Evolutionary conservation across 1,140 invertebrate species (phyloP).

Genomic region (Goniozus legneri): DNA sequence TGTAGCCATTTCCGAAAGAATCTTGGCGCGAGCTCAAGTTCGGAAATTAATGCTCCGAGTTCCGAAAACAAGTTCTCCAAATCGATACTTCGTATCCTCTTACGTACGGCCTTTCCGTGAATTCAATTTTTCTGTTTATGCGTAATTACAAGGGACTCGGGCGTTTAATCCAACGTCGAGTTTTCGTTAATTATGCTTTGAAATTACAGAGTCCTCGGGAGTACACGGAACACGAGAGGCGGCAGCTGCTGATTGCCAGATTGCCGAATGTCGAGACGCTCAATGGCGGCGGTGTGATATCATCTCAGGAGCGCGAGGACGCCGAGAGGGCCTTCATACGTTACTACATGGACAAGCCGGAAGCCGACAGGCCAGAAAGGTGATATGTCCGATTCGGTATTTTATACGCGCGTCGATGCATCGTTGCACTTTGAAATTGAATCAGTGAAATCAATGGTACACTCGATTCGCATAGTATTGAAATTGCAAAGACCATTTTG

Average conservation of each 20-base stretch:
- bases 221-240: slow-evolving; percentile 81
- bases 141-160: too few relatives aligned
- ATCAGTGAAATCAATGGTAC: too few relatives aligned
- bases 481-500: too few relatives aligned
- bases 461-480: too few relatives aligned
- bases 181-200: slow-evolving; percentile 36
- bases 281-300: slow-evolving; percentile 84
- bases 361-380: slow-evolving; percentile 74
- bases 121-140: too few relatives aligned
- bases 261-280: slow-evolving; percentile 80
- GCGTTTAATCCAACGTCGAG: background rate
- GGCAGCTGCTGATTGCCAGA: slow-evolving; percentile 81
- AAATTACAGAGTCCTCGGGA: slow-evolving; percentile 68
- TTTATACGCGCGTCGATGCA: too few relatives aligned
- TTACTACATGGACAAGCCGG: slow-evolving; percentile 84
- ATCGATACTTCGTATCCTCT: slow-evolving; percentile 2
- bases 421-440: too few relatives aligned
- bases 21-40: slow-evolving; percentile 17
- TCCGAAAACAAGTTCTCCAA: slow-evolving; percentile 6
- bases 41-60: slow-evolving; percentile 1
- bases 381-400: too few relatives aligned
- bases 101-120: background rate
- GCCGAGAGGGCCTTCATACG: slow-evolving; percentile 91
- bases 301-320: slow-evolving; percentile 80
- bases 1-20: slow-evolving; percentile 2